These are phyloP conservation scores for Tenualosa ilisha DNA, from an alignment of 2,797 vertebrate genomes.

Conservation along the genomic window DNA sequence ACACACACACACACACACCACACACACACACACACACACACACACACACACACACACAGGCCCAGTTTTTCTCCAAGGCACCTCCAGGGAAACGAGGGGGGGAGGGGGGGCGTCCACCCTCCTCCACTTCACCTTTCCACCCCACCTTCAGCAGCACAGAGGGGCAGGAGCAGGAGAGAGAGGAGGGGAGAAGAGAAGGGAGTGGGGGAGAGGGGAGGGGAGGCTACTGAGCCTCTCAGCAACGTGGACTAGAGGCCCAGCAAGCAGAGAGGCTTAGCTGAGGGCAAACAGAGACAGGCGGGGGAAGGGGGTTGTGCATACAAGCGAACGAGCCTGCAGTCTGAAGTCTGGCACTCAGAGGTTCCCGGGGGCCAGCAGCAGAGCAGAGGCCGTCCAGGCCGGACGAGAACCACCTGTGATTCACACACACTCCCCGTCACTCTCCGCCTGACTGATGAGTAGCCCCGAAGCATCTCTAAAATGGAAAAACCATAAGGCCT, in stretches of 20 bases:
- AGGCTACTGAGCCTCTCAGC: background rate
- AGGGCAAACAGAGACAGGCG: conserved; percentile 4
- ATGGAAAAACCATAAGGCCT: conserved; percentile 15
- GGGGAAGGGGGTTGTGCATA: background rate
- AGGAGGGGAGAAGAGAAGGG: background rate
- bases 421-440: background rate
- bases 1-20: too few species aligned
- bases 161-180: background rate
- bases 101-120: background rate
- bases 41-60: conserved; percentile 29
- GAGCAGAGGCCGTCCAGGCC: background rate
- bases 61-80: background rate
- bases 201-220: background rate
- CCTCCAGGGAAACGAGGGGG: background rate
- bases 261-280: background rate
- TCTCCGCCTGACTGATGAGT: conserved; percentile 2
- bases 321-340: background rate
- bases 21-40: conserved; percentile 7
- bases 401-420: conserved; percentile 12
- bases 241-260: background rate
- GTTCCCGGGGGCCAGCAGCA: background rate
- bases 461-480: background rate
- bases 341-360: background rate
- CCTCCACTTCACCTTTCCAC: background rate
- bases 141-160: background rate